These are phyloP conservation scores for Notiomystis cincta DNA, from an alignment of 2,113 vertebrate species.

Conservation along the genomic window DNA sequence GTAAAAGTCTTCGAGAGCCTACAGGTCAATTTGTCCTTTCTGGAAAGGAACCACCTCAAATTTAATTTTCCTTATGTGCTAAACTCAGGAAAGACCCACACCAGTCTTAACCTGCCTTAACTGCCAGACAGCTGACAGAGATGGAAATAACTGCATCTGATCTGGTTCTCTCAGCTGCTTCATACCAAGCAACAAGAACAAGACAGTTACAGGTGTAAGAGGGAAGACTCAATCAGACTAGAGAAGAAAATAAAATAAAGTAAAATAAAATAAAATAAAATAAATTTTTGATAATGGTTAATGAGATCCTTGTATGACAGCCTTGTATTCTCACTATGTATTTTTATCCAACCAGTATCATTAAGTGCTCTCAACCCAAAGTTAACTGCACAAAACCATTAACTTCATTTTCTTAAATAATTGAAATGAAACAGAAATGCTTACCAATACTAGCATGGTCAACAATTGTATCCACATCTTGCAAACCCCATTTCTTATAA, in stretches of 20 bases:
- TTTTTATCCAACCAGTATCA: not conserved
- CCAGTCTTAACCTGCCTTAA: not conserved
- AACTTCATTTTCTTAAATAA: not conserved
- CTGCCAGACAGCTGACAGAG: not conserved
- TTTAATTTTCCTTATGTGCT: not conserved
- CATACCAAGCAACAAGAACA: not conserved
- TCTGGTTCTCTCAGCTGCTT: not conserved
- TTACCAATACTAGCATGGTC: constrained; percentile 95
- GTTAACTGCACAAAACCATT: not conserved
- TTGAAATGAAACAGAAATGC: constrained; percentile 29
- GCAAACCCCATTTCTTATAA: constrained; percentile 98
- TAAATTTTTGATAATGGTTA: not conserved
- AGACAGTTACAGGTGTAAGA: not conserved
- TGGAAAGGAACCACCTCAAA: not conserved
- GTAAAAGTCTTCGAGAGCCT: not conserved
- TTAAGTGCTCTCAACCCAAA: not conserved
- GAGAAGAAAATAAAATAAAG: not conserved
- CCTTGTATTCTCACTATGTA: not conserved
- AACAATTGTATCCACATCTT: constrained; percentile 89
- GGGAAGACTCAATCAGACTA: not conserved
- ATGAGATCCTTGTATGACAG: not conserved
- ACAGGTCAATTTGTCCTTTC: not conserved
- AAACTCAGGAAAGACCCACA: not conserved
- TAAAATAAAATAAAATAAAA: not conserved
- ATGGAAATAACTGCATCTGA: not conserved